phyloP scores from a whole-genome alignment of 2,797 vertebrate species.

The Ctenosaura bakeri region DNA sequence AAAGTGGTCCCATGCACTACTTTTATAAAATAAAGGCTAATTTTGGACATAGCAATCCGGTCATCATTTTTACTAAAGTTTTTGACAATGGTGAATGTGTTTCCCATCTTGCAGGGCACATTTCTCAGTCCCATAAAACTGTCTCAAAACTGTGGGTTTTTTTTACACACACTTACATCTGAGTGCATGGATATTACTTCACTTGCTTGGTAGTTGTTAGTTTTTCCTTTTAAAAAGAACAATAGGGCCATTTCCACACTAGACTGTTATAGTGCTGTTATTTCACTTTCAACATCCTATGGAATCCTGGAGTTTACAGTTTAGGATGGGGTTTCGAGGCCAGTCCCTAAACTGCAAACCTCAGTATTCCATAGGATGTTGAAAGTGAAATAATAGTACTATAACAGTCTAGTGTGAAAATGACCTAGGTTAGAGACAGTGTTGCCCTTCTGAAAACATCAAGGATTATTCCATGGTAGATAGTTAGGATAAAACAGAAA shows the following conservation, averaged over 20 bases:
- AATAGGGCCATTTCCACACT: background rate
- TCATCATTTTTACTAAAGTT: background rate
- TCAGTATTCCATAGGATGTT: too few relatives aligned
- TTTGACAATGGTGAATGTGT: background rate
- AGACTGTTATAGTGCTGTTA: too few relatives aligned
- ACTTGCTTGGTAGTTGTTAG: background rate
- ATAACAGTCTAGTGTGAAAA: too few relatives aligned
- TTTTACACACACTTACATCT: background rate
- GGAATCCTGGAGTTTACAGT: too few relatives aligned
- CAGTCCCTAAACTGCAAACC: too few relatives aligned
- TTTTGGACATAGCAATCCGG: background rate
- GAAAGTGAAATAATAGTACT: too few relatives aligned
- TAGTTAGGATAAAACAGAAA: background rate
- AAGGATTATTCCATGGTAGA: background rate
- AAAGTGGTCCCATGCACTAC: too few relatives aligned
- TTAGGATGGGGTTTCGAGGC: too few relatives aligned
- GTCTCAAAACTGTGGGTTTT: background rate
- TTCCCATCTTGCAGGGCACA: background rate
- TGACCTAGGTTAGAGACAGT: background rate
- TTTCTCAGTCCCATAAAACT: background rate
- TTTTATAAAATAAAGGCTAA: background rate
- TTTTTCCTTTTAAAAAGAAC: background rate
- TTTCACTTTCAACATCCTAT: too few relatives aligned
- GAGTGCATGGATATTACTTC: background rate
- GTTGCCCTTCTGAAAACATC: background rate